Evolutionary conservation across 2,888 invertebrate genomes (phyloP), one percentile per base, ranked within the genome.

Genomic region (Cerastoderma edule): DNA sequence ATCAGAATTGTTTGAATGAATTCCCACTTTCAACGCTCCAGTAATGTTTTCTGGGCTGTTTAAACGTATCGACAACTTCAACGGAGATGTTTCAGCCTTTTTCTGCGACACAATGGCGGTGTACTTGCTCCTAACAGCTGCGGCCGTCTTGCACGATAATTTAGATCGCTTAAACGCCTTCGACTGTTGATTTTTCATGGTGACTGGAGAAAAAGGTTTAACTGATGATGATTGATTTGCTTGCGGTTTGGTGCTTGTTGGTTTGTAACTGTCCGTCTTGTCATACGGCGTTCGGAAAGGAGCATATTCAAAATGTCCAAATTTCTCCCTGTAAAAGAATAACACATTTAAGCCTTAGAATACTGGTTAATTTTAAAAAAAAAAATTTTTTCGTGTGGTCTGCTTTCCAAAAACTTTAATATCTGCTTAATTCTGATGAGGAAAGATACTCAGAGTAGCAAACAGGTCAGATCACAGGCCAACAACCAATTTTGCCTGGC

Each of bases 251-350:
- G 76, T 67, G 27, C 69, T 80, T 35, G 75, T 82, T 16, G 83
- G 82, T 50, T 80, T 76, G 67, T 85, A 87, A 1, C 77, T 66
- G 68, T 85, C 82, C 16, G 84, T 83, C 16, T 78, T 78, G 67
- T 88, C 95, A 85, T 95, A 95, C 0, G 94, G 94, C 30, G 95
- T 95, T 83, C 95, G 95, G 87, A 95, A 95, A 0, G 95, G 94
- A 0, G 96, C 96, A 92, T 96, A 96, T 33, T 95, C 94, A 89
- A 97, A 97, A 80, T 93, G 93, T 0, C 96, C 96, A 91, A 95
- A 96, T 87, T 95, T 95, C 50, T 94, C 94, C 75, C 94, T 92
- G 86, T 39, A 84, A 83, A 67, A 53, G 46, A n/a, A 48, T 13
- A 48, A 24, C n/a, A n/a, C n/a, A n/a, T n/a, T n/a, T n/a, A n/a